phyloP scores from a whole-genome alignment of 2,888 invertebrate genomes.

The Phortica magna region DNA sequence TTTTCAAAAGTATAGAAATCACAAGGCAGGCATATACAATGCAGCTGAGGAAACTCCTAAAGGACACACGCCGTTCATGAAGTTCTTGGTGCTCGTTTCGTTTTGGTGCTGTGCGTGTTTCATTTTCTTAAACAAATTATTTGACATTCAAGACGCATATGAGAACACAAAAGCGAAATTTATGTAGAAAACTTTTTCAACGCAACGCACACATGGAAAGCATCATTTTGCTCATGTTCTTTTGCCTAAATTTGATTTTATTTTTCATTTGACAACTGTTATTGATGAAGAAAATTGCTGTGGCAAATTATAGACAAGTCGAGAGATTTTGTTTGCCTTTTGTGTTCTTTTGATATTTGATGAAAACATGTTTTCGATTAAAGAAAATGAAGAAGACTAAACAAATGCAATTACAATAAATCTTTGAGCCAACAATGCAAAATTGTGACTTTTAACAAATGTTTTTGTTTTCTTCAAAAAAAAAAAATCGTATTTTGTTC shows the following conservation, averaged over 20 bases:
- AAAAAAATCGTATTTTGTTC: slow-evolving; percentile 32
- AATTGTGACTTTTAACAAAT: too few relatives aligned
- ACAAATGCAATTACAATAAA: too few relatives aligned
- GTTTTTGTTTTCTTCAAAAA: too few relatives aligned
- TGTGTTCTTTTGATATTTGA: neutral
- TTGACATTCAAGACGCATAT: slow-evolving; percentile 28
- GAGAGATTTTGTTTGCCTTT: too few relatives aligned
- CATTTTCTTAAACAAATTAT: slow-evolving; percentile 29
- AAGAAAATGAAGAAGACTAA: neutral
- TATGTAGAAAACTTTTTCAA: slow-evolving; percentile 4
- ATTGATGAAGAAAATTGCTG: neutral
- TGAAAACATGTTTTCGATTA: neutral
- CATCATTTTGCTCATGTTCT: neutral
- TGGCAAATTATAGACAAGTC: neutral
- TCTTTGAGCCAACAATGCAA: too few relatives aligned
- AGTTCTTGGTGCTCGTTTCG: neutral
- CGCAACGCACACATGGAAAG: neutral
- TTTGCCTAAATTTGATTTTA: neutral
- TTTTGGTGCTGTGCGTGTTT: slow-evolving; percentile 5
- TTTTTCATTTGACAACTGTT: neutral
- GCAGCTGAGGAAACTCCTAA: neutral
- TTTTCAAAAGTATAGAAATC: too few relatives aligned
- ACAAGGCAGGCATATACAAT: neutral
- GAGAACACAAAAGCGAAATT: slow-evolving; percentile 6
- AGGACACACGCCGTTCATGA: slow-evolving; percentile 10